phyloP scores from a whole-genome alignment of 2,888 invertebrate genomes.

The Amphipyra tragopoginis region DNA sequence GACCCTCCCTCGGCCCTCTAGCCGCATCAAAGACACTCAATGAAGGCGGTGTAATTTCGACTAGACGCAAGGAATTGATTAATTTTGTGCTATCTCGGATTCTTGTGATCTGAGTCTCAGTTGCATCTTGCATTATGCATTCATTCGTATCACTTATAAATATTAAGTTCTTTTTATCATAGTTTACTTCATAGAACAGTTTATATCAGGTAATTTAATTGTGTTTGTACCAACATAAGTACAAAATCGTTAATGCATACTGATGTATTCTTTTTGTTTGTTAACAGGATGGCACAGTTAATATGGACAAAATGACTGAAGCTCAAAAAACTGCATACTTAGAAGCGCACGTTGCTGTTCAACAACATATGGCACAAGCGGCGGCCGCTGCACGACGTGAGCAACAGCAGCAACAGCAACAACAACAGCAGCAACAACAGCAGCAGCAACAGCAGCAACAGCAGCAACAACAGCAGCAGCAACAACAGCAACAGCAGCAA shows the following conservation, averaged over 20 bases:
- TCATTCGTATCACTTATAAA: neutral
- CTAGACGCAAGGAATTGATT: slow-evolving; percentile 62
- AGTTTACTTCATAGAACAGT: too few species aligned
- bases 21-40: slow-evolving; percentile 84
- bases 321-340: slow-evolving; percentile 93
- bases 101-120: slow-evolving; percentile 16
- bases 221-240: too few species aligned
- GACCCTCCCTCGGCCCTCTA: slow-evolving; percentile 76
- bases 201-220: too few species aligned
- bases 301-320: slow-evolving; percentile 94
- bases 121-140: slow-evolving; percentile 11
- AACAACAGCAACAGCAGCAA: slow-evolving; percentile 79
- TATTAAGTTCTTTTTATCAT: too few species aligned
- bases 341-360: slow-evolving; percentile 93
- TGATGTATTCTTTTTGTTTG: neutral
- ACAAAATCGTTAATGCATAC: neutral
- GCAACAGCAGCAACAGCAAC: slow-evolving; percentile 84
- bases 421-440: slow-evolving; percentile 69
- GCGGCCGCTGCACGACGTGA: slow-evolving; percentile 89
- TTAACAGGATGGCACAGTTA: slow-evolving; percentile 91
- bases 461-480: slow-evolving; percentile 84
- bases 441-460: slow-evolving; percentile 77
- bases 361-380: slow-evolving; percentile 94
- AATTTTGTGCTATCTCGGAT: slow-evolving; percentile 42
- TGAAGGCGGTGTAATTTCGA: slow-evolving; percentile 72